phyloP scores from a whole-genome alignment of 2,113 vertebrate genomes.

The Brachionichthys hirsutus region DNA sequence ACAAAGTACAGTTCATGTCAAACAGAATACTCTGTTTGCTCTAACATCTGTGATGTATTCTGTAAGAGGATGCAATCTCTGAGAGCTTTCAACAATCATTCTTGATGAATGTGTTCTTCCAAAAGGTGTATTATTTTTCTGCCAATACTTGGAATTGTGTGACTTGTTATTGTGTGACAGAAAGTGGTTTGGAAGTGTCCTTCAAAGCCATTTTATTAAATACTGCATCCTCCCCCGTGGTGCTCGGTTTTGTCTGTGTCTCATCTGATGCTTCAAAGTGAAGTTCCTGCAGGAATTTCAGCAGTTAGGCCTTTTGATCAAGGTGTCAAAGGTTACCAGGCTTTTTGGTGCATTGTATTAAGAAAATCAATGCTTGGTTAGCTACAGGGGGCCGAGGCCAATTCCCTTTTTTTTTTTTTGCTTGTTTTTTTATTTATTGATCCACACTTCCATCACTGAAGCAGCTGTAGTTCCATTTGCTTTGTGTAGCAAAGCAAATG shows the following conservation, averaged over 20 bases:
- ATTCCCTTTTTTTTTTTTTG: conserved; percentile 16
- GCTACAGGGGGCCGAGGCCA: not conserved
- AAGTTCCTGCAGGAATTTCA: conserved; percentile 29
- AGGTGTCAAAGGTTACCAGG: conserved; percentile 13
- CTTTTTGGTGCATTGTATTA: not conserved
- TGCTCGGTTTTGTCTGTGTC: conserved; percentile 24
- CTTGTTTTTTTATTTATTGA: too few species aligned
- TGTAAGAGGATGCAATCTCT: conserved; percentile 28
- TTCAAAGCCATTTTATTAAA: conserved; percentile 39
- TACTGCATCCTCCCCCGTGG: conserved; percentile 5
- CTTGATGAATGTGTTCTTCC: conserved; percentile 10
- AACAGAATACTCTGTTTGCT: conserved; percentile 3
- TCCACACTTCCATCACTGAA: too few species aligned
- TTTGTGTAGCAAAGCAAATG: too few species aligned
- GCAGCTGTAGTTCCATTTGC: too few species aligned
- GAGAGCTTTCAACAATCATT: conserved; percentile 25
- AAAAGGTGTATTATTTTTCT: conserved; percentile 34
- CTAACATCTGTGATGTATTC: conserved; percentile 31
- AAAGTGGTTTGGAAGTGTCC: conserved; percentile 30
- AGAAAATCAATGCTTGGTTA: conserved; percentile 16
- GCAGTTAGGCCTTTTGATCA: conserved; percentile 5
- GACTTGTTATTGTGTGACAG: conserved; percentile 24
- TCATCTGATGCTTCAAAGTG: conserved; percentile 11
- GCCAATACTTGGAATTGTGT: conserved; percentile 24
- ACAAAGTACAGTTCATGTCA: conserved; percentile 18